Conservation (phyloP, 2,888 invertebrate genomes). For the Mystacides longicornis region DNA sequence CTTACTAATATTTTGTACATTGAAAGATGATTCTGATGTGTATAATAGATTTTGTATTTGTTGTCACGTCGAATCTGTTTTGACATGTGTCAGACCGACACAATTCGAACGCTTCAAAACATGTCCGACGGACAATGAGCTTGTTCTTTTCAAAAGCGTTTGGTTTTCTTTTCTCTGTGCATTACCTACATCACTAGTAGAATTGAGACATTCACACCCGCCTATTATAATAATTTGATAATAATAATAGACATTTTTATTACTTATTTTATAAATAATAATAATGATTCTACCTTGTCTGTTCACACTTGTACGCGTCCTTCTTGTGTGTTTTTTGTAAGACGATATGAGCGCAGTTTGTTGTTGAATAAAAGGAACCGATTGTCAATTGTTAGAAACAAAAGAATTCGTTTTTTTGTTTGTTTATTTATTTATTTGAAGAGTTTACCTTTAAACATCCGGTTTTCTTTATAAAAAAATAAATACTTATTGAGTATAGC, state of each 20-base stretch:
- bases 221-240: neutral
- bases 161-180: neutral
- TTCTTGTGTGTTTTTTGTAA: constrained; percentile 12
- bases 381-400: constrained; percentile 2
- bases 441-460: constrained; percentile 13
- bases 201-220: constrained; percentile 10
- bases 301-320: too few species aligned
- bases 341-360: constrained; percentile 11
- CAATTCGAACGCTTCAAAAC: neutral
- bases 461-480: too few species aligned
- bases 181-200: neutral
- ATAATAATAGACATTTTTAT: too few species aligned
- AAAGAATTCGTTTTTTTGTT: constrained; percentile 1
- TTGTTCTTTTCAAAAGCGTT: too few species aligned
- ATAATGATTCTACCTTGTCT: too few species aligned
- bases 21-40: neutral
- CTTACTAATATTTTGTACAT: neutral
- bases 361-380: constrained; percentile 14
- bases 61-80: constrained; percentile 23
- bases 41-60: neutral
- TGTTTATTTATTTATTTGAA: neutral
- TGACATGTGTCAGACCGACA: constrained; percentile 22
- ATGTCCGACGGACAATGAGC: neutral
- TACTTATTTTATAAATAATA: too few species aligned
- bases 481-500: too few species aligned